Evolutionary conservation across 2,797 vertebrate genomes (phyloP).

Genomic region (Intellagama lesueurii): DNA sequence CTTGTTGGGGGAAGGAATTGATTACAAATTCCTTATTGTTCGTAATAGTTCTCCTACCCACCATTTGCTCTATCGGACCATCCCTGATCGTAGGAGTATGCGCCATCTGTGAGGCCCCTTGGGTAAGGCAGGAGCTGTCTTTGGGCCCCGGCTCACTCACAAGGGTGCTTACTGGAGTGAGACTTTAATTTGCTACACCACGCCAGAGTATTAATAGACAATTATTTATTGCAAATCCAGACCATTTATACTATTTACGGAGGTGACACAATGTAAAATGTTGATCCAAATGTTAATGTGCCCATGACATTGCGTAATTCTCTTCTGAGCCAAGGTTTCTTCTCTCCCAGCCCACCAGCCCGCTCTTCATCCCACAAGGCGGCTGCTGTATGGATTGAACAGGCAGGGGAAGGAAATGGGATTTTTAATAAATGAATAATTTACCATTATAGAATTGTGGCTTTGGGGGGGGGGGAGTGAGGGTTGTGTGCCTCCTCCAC

Average conservation of each 20-base stretch:
- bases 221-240: slow-evolving; percentile 91
- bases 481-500: not conserved
- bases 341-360: slow-evolving; percentile 38
- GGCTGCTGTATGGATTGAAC: slow-evolving; percentile 76
- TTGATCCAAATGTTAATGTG: slow-evolving; percentile 90
- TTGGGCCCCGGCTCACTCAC: slow-evolving; percentile 73
- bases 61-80: slow-evolving; percentile 40
- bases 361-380: not conserved
- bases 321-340: slow-evolving; percentile 77
- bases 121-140: slow-evolving; percentile 65
- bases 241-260: slow-evolving; percentile 88
- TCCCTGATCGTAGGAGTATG: slow-evolving; percentile 41
- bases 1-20: not conserved
- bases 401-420: slow-evolving; percentile 75
- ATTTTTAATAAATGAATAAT: slow-evolving; percentile 83
- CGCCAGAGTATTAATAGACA: slow-evolving; percentile 87
- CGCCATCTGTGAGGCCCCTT: slow-evolving; percentile 52
- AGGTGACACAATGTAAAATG: slow-evolving; percentile 86
- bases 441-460: slow-evolving; percentile 76
- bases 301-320: slow-evolving; percentile 86
- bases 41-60: not conserved
- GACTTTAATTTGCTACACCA: slow-evolving; percentile 88
- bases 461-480: slow-evolving; percentile 53
- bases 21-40: not conserved
- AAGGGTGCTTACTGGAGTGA: slow-evolving; percentile 84